phyloP scores from a whole-genome alignment of 1,140 invertebrate species.

The Drosophila seguyi region DNA sequence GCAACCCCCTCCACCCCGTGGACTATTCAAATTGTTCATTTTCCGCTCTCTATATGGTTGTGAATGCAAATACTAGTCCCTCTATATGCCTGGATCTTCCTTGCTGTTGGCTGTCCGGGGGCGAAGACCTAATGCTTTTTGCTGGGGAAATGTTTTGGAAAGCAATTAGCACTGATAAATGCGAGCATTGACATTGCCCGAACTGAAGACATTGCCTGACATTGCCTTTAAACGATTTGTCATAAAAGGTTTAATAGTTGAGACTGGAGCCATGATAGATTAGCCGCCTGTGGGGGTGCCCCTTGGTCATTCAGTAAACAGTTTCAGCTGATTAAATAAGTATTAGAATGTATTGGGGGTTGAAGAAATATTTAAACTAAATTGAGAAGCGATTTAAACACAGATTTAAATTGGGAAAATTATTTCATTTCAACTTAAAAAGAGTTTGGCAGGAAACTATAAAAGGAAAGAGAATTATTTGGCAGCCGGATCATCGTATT shows the following conservation, averaged over 20 bases:
- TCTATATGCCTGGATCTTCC: conserved; percentile 2
- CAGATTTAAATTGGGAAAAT: not conserved
- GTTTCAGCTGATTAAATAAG: conserved; percentile 2
- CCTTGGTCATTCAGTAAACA: not conserved
- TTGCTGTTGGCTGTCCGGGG: conserved; percentile 14
- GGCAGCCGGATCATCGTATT: not conserved
- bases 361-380: not conserved
- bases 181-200: conserved; percentile 47
- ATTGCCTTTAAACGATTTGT: conserved; percentile 50
- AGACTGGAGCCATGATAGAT: conserved; percentile 24
- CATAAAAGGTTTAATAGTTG: conserved; percentile 19
- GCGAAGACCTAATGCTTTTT: conserved; percentile 29
- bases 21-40: conserved; percentile 31
- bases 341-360: not conserved
- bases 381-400: not conserved
- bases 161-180: conserved; percentile 76
- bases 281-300: not conserved
- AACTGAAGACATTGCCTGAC: conserved; percentile 47
- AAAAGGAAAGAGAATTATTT: not conserved
- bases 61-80: conserved; percentile 7
- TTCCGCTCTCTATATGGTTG: conserved; percentile 10
- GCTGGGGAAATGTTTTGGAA: conserved; percentile 49
- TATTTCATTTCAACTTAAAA: not conserved
- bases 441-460: not conserved
- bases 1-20: conserved; percentile 5